phyloP scores from a whole-genome alignment of 2,888 invertebrate genomes.

The Listrodromus nycthemerus region DNA sequence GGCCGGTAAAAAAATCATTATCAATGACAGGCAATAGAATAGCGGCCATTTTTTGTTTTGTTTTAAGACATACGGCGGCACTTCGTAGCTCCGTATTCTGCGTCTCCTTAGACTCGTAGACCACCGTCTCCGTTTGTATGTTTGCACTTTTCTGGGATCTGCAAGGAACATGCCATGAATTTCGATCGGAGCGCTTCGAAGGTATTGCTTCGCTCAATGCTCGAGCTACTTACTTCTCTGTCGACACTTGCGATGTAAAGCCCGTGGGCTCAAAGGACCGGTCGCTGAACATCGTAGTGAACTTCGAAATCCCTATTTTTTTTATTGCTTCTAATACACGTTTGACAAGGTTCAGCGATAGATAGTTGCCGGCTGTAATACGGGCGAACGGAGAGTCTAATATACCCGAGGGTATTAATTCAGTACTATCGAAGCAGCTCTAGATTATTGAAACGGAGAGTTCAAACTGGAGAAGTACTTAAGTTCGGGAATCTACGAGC shows the following conservation, averaged over 20 bases:
- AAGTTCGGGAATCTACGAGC: slow-evolving; percentile 8
- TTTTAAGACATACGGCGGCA: slow-evolving; percentile 47
- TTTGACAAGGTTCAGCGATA: neutral
- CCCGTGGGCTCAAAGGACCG: slow-evolving; percentile 76
- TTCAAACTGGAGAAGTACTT: neutral
- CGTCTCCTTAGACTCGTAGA: slow-evolving; percentile 70
- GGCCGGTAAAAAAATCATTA: slow-evolving; percentile 20
- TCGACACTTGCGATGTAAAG: slow-evolving; percentile 76
- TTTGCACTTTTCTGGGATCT: slow-evolving; percentile 75
- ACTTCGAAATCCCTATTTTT: neutral
- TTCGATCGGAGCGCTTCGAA: neutral
- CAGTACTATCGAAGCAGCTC: neutral
- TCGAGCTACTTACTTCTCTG: slow-evolving; percentile 74
- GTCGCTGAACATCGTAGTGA: slow-evolving; percentile 78
- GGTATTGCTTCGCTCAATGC: neutral
- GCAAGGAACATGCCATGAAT: slow-evolving; percentile 22
- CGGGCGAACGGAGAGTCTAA: neutral
- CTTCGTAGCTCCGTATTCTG: slow-evolving; percentile 72
- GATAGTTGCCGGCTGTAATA: slow-evolving; percentile 12
- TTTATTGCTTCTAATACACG: neutral
- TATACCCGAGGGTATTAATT: neutral
- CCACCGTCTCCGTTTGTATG: slow-evolving; percentile 78
- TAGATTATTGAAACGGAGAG: neutral
- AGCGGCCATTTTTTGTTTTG: neutral
- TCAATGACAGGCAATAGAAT: neutral